Conservation (phyloP, 1,140 invertebrate genomes). For the Eulimnadia texana region DNA sequence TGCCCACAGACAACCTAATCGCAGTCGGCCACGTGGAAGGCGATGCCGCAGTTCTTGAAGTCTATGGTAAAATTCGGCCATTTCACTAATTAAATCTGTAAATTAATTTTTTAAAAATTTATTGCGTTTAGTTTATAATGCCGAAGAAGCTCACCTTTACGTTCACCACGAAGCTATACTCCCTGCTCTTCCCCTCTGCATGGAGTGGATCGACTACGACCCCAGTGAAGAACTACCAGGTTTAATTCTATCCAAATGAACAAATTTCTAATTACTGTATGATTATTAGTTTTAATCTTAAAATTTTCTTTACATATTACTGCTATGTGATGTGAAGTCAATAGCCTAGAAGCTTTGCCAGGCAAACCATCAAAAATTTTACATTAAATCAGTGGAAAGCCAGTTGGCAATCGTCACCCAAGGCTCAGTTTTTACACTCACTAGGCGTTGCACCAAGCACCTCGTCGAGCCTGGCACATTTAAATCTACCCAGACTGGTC, state of each 20-base stretch:
- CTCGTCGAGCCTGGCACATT: too few species aligned
- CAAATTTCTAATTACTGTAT: conserved; percentile 11
- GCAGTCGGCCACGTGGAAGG: conserved; percentile 71
- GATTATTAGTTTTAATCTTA: conserved; percentile 10
- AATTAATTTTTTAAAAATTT: neutral
- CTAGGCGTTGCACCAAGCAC: too few species aligned
- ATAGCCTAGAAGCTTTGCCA: too few species aligned
- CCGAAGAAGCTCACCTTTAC: conserved; percentile 71
- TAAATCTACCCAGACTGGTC: too few species aligned
- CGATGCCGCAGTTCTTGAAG: conserved; percentile 69
- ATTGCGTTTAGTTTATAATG: conserved; percentile 77
- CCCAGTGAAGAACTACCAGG: conserved; percentile 44
- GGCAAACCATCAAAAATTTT: too few species aligned
- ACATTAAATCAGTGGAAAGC: too few species aligned
- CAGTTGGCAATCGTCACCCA: too few species aligned
- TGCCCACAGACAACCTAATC: conserved; percentile 80
- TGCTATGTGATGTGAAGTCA: too few species aligned
- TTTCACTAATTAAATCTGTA: neutral
- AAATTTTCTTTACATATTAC: too few species aligned
- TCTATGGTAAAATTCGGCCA: conserved; percentile 49
- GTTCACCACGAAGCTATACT: conserved; percentile 85
- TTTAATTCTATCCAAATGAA: conserved; percentile 25
- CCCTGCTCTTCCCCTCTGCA: conserved; percentile 71
- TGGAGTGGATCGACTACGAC: conserved; percentile 84
- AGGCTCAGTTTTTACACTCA: too few species aligned